Evolutionary conservation across 2,888 invertebrate species (phyloP).

Genomic region (Metalampra italica): DNA sequence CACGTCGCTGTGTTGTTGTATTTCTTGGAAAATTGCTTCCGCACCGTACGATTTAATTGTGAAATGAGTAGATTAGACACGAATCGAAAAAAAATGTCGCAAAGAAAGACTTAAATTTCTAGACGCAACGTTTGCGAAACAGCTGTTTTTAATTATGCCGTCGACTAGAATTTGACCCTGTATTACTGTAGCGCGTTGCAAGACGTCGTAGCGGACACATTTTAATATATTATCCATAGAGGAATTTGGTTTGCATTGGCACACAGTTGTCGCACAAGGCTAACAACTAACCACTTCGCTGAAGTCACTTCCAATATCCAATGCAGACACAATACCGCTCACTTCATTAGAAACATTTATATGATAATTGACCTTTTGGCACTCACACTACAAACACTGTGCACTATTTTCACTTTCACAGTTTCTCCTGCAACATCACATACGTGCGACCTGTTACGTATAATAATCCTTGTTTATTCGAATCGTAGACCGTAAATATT

Average conservation of each 20-base stretch:
- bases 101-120: neutral
- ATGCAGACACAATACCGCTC: conserved; percentile 51
- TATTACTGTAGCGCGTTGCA: conserved; percentile 23
- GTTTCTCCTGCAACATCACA: neutral
- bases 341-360: conserved; percentile 50
- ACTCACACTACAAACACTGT: conserved; percentile 36
- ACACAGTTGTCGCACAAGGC: conserved; percentile 50
- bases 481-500: neutral
- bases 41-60: conserved; percentile 7
- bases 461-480: neutral
- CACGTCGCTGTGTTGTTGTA: conserved; percentile 10
- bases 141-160: conserved; percentile 3
- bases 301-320: conserved; percentile 50
- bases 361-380: conserved; percentile 56
- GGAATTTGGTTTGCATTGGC: conserved; percentile 41
- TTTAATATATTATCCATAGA: conserved; percentile 55
- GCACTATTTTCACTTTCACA: neutral
- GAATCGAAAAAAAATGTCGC: conserved; percentile 7
- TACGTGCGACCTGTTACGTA: neutral
- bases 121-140: conserved; percentile 4
- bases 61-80: conserved; percentile 38
- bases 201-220: conserved; percentile 50
- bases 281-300: conserved; percentile 54
- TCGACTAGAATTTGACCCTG: conserved; percentile 45
- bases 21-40: conserved; percentile 9